Evolutionary conservation across 1,140 invertebrate species (phyloP), one percentile per base, ranked within the genome.

Genomic region (Pararge aegeria): DNA sequence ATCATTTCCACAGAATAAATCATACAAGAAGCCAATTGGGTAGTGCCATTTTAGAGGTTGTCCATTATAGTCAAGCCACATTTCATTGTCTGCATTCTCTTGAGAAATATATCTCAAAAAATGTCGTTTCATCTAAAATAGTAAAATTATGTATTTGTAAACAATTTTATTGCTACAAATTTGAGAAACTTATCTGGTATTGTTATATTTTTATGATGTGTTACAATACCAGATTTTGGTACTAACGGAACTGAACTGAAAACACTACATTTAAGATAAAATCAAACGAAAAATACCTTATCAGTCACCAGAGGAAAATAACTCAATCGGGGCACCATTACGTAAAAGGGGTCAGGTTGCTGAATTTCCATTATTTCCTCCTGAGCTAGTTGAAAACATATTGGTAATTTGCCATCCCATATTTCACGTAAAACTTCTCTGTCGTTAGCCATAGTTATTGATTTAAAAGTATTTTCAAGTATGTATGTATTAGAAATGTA

Each of bases 281-380:
- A 19, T 53, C 5, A 38, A 44, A 46, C 38, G n/a, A 34, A 51
- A 53, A 72, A 87, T 91, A 97, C 96, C 94, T 99, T 99, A 79
- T 99, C 98, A 37, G 96, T 97, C 49, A 98, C 96, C 55, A 99
- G 90, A 49, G 98, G 97, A 90, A 99, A 97, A 90, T 99, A 99
- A 86, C 95, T 97, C 61, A 98, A 91, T 79, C 98, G 92, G 18
- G 98, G 97, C 13, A 99, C 95, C 96, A 99, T 98, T 57, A 98
- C 90, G 91, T 97, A 99, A 91, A 95, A 97, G 15, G 96, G 95
- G 86, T 98, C 97, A 29, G 97, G 97, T 68, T 95, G 94, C 80
- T 96, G 95, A 9, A 97, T 91, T 74, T 96, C 95, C 75, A 94
- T 94, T 5, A 97, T 94, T 92, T 99, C 98, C 69, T 98, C 96